Conservation (phyloP, 2,797 vertebrate genomes). For the Nannoperca obscura region DNA sequence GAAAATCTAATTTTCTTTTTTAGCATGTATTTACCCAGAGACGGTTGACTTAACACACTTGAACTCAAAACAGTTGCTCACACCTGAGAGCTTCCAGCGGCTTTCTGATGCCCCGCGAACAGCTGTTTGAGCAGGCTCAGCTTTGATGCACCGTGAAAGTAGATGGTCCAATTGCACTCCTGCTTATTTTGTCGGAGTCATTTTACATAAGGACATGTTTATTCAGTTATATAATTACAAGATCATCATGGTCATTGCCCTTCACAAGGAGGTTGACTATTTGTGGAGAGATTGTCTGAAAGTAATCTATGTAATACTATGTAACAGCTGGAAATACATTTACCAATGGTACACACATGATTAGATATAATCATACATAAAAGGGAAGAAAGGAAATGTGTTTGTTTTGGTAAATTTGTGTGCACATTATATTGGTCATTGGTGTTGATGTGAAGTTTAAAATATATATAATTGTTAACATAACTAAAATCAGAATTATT, state of each 20-base stretch:
- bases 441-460: too few relatives aligned
- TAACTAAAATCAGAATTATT: neutral
- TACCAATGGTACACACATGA: too few relatives aligned
- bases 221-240: neutral
- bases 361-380: neutral
- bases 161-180: neutral
- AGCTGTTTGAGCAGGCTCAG: slow-evolving; percentile 5
- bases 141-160: neutral
- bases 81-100: neutral
- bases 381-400: neutral
- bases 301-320: neutral
- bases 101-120: neutral
- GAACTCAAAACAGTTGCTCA: slow-evolving; percentile 1
- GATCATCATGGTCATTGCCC: neutral
- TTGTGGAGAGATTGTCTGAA: neutral
- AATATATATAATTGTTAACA: neutral
- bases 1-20: slow-evolving; percentile 8
- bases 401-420: neutral
- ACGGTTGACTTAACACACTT: neutral
- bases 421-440: neutral
- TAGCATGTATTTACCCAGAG: slow-evolving; percentile 6
- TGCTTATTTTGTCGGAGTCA: neutral
- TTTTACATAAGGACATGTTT: too few relatives aligned
- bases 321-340: neutral
- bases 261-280: neutral